These are phyloP conservation scores for Diachrysia chrysitis DNA, from an alignment of 2,888 invertebrate species.

Conservation along the genomic window DNA sequence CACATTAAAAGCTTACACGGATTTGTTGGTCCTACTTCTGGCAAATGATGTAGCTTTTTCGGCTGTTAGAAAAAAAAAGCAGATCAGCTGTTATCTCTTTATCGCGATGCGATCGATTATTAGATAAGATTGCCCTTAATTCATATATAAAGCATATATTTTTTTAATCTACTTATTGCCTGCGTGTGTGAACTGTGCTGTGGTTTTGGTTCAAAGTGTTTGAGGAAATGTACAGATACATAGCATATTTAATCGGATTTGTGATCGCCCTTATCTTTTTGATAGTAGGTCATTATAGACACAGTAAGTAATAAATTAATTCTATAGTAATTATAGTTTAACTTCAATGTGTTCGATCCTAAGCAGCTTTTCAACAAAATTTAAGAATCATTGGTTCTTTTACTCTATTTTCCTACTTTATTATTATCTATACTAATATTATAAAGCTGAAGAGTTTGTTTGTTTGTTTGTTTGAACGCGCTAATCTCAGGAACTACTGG, in stretches of 20 bases:
- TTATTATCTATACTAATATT: too few species aligned
- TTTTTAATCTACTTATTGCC: not conserved
- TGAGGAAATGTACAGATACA: not conserved
- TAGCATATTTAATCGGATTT: not conserved
- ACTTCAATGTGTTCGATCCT: too few species aligned
- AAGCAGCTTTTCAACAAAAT: too few species aligned
- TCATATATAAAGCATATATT: not conserved
- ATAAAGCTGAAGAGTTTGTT: too few species aligned
- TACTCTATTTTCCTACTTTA: too few species aligned
- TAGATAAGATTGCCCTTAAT: conserved; percentile 4
- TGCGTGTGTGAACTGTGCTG: not conserved
- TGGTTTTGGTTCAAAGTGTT: not conserved
- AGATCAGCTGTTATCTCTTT: not conserved
- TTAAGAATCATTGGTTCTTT: too few species aligned
- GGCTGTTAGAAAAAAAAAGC: not conserved
- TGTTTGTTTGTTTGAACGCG: too few species aligned
- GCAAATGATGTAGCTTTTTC: too few species aligned
- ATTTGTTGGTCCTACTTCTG: too few species aligned
- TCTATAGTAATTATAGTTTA: too few species aligned
- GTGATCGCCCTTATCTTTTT: not conserved
- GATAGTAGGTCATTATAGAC: not conserved
- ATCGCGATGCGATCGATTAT: not conserved
- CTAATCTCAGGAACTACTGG: too few species aligned
- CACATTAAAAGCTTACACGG: too few species aligned
- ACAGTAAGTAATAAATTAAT: not conserved